Conservation (phyloP, 2,113 vertebrate genomes). For the Cyprinodon brontotheroides region DNA sequence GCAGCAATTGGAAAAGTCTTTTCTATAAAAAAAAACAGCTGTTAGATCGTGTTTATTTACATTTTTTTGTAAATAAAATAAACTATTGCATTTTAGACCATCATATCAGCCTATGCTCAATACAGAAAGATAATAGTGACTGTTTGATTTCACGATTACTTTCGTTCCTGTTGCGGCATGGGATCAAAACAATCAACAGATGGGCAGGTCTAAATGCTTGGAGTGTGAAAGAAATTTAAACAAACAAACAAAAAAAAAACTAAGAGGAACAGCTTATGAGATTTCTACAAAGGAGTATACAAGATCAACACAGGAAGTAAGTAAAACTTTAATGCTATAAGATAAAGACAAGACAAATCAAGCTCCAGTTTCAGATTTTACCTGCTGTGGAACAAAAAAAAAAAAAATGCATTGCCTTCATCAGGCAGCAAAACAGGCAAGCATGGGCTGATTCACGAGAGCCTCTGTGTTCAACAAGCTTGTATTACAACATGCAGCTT, state of each 20-base stretch:
- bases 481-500: conserved; percentile 43
- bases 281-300: conserved; percentile 24
- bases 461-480: conserved; percentile 22
- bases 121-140: background rate
- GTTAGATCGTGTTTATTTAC: background rate
- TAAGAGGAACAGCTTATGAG: conserved; percentile 17
- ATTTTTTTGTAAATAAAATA: background rate
- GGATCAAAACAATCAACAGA: conserved; percentile 17
- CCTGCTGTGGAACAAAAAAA: background rate
- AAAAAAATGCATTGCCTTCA: conserved; percentile 11
- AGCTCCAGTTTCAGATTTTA: conserved; percentile 2
- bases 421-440: conserved; percentile 16
- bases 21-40: background rate
- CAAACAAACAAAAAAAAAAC: background rate
- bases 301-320: conserved; percentile 2
- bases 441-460: conserved; percentile 22
- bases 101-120: conserved; percentile 10
- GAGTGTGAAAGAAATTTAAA: conserved; percentile 2
- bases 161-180: conserved; percentile 10
- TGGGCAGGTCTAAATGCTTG: conserved; percentile 13
- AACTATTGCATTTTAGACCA: background rate
- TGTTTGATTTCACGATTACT: conserved; percentile 9
- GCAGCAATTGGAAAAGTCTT: no score
- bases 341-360: conserved; percentile 1
- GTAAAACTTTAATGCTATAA: background rate